phyloP scores from a whole-genome alignment of 2,113 vertebrate species.

The Glaucidium brasilianum region DNA sequence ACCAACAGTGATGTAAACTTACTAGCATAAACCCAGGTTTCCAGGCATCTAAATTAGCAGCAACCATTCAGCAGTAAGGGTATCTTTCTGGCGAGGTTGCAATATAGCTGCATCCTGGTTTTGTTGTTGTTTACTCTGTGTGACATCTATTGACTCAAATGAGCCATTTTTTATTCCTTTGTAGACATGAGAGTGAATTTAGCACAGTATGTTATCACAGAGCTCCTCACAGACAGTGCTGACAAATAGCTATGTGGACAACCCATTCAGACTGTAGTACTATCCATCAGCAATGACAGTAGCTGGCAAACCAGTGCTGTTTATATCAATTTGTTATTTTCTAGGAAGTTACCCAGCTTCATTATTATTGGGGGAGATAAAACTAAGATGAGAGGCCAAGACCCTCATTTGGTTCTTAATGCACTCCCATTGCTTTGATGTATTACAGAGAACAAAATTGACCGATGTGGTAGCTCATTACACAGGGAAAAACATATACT shows the following conservation, averaged over 20 bases:
- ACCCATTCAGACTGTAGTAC: constrained; percentile 65
- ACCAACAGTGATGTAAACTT: background rate
- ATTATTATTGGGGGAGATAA: constrained; percentile 69
- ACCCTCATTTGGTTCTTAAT: constrained; percentile 64
- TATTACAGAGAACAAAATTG: constrained; percentile 49
- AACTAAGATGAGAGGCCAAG: constrained; percentile 67
- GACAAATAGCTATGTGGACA: constrained; percentile 71
- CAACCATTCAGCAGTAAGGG: background rate
- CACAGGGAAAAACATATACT: background rate
- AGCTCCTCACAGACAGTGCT: constrained; percentile 66
- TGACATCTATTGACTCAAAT: constrained; percentile 60
- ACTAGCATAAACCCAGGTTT: background rate
- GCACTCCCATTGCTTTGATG: constrained; percentile 55
- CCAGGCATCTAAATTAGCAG: background rate
- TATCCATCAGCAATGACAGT: constrained; percentile 71
- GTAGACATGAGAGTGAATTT: constrained; percentile 65
- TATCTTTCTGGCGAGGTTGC: background rate
- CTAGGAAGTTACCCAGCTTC: constrained; percentile 66
- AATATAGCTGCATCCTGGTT: background rate
- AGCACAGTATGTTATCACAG: constrained; percentile 64
- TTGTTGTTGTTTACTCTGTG: constrained; percentile 62
- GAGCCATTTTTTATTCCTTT: constrained; percentile 68
- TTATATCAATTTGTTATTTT: constrained; percentile 69
- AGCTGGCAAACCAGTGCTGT: constrained; percentile 62
- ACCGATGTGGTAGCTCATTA: constrained; percentile 47